Evolutionary conservation across 2,797 vertebrate genomes (phyloP).

Genomic region (Nothura maculosa): DNA sequence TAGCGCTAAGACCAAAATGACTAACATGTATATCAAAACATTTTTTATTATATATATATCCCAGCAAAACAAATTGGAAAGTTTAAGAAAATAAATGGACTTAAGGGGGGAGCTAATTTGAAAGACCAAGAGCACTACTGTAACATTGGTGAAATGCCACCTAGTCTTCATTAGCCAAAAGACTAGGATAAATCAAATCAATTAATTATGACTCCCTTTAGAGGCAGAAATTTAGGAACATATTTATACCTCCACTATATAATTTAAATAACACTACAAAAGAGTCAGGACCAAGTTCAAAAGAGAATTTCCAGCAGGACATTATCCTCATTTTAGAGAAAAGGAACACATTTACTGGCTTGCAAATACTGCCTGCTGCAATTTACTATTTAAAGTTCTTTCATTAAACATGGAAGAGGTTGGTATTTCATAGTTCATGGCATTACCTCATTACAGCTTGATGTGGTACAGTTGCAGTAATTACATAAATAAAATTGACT

Average conservation of each 20-base stretch:
- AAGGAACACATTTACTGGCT: not conserved
- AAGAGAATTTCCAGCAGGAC: slow-evolving; percentile 15
- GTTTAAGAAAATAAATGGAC: not conserved
- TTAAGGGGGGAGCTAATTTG: slow-evolving; percentile 3
- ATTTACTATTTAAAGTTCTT: not conserved
- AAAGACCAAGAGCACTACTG: not conserved
- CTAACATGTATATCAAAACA: slow-evolving; percentile 52
- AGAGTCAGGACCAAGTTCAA: not conserved
- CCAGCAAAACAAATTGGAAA: slow-evolving; percentile 12
- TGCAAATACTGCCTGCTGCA: not conserved
- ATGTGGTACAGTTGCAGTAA: not conserved
- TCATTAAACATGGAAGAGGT: not conserved
- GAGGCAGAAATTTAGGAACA: not conserved
- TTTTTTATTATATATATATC: not conserved
- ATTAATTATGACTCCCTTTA: not conserved
- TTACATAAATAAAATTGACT: slow-evolving; percentile 27
- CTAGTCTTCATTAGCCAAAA: slow-evolving; percentile 23
- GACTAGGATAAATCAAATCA: slow-evolving; percentile 35
- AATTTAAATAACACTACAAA: slow-evolving; percentile 13
- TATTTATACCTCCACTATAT: not conserved
- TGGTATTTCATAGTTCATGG: slow-evolving; percentile 1
- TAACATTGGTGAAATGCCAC: slow-evolving; percentile 32
- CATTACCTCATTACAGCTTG: slow-evolving; percentile 16
- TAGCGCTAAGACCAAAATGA: slow-evolving; percentile 50
- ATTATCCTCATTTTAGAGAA: not conserved